Base-by-base conservation (phyloP, 1,140 invertebrate species). In the Helicoverpa armigera region DNA sequence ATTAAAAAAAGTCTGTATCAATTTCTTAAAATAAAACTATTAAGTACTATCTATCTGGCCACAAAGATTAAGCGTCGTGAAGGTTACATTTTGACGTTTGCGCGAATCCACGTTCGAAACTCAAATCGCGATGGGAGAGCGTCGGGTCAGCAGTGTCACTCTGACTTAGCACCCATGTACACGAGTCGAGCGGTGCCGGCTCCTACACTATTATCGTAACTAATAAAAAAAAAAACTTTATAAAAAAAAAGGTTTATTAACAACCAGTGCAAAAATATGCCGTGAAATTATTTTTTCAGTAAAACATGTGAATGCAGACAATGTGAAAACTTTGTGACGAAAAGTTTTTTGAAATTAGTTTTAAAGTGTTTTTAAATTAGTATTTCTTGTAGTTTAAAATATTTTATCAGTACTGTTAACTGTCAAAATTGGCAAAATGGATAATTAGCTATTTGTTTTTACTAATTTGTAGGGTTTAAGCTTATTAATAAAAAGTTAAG, bases 141-240 rank as follows among this genome's bases (percentile, higher is more conserved):
- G 89, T 74, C 82, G 85, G 83, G 85, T 83, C 83, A 84, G 84
- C 89, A 90, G 87, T 90, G 85, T 87, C 82, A 84, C 82, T 86
- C 76, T 76, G 87, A 76, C 87, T 60, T 56, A 78, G 85, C 83
- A 72, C 79, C 12, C 50, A 67, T 35, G 72, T 50, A 76, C 77
- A 69, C 77, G 77, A 70, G 23, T 61, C 76, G 61, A 73, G 31
- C 50, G 58, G 31, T 51, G 79, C 53, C 58, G 69, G 76, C 75
- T 35, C 53, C 35, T 10, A 61, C 35, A 50, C 60, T 11, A 14
- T 23, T 43, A 61, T 67, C 75, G 75, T 54, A 43, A 51, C 61
- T 23, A 16, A 3, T 43, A 35, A 13, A 77, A 69, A 77, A 77
- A 69, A 67, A 77, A 77, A 61, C 67, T 77, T 35, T 16, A 35